A percentile compares a stretch with the other conserved stretches of the same genome.
Evolutionary conservation across 2,888 invertebrate species (phyloP).

Genomic region (Colostygia pectinataria): DNA sequence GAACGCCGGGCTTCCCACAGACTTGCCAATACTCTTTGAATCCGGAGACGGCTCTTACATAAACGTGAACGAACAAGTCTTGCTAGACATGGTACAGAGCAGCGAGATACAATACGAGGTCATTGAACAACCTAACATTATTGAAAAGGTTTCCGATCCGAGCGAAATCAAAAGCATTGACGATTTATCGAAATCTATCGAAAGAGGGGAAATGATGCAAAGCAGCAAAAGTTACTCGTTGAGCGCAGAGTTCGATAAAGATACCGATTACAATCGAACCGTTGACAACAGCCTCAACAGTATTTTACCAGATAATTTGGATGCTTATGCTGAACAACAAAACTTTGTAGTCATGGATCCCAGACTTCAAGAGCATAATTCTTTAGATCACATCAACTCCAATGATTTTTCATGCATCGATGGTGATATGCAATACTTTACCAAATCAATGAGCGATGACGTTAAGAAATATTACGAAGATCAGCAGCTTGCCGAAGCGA

Average conservation of each 20-base stretch:
- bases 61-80: conserved; percentile 85
- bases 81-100: conserved; percentile 80
- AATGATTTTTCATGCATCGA: conserved; percentile 75
- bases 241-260: conserved; percentile 56
- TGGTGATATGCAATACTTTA: conserved; percentile 76
- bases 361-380: conserved; percentile 56
- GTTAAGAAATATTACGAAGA: conserved; percentile 77
- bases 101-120: conserved; percentile 80
- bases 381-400: conserved; percentile 59
- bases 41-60: conserved; percentile 85
- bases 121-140: conserved; percentile 78
- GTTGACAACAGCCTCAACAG: conserved; percentile 71
- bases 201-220: conserved; percentile 71
- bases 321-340: conserved; percentile 70
- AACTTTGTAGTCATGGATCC: conserved; percentile 70
- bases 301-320: conserved; percentile 71
- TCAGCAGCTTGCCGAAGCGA: conserved; percentile 63
- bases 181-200: conserved; percentile 75
- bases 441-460: conserved; percentile 77
- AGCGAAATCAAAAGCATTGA: conserved; percentile 79
- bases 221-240: conserved; percentile 57
- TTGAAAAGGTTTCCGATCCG: conserved; percentile 75
- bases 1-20: conserved; percentile 73
- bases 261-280: conserved; percentile 52
- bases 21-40: conserved; percentile 84